Conservation (phyloP, 2,888 invertebrate species). For the Brenthis daphne region DNA sequence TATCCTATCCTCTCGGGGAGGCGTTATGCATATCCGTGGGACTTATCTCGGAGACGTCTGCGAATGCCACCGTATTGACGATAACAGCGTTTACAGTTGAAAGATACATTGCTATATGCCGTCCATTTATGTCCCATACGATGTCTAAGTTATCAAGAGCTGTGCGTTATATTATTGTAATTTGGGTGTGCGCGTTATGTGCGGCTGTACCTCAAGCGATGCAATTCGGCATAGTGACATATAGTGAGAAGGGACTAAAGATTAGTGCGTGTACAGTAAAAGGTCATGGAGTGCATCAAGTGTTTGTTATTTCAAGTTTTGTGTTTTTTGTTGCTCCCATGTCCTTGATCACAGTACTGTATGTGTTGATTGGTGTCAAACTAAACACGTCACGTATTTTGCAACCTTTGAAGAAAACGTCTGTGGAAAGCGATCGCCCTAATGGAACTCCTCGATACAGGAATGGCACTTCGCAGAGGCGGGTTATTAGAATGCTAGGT, state of each 20-base stretch:
- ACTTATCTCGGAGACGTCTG: conserved; percentile 92
- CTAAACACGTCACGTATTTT: conserved; percentile 84
- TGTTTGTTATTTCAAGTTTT: conserved; percentile 90
- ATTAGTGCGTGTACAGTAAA: conserved; percentile 82
- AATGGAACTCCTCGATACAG: conserved; percentile 72
- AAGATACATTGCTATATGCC: conserved; percentile 93
- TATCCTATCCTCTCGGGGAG: conserved; percentile 89
- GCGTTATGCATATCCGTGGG: conserved; percentile 88
- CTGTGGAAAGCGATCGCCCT: conserved; percentile 68
- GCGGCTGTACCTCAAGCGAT: conserved; percentile 90
- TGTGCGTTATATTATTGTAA: conserved; percentile 86
- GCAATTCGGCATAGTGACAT: conserved; percentile 88
- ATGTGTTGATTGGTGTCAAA: conserved; percentile 88
- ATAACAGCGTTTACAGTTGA: conserved; percentile 95
- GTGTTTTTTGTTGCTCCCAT: conserved; percentile 94
- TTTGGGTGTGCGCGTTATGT: conserved; percentile 90
- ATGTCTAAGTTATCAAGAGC: conserved; percentile 92
- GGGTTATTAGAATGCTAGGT: conserved; percentile 92
- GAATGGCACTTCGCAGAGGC: conserved; percentile 81
- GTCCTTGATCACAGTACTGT: conserved; percentile 92
- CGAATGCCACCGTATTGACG: conserved; percentile 91
- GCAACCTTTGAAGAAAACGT: conserved; percentile 81
- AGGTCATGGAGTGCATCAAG: conserved; percentile 83
- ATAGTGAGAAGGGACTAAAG: conserved; percentile 71
- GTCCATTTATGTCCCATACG: conserved; percentile 91